These are phyloP conservation scores for Coelinius sp. DNA, from an alignment of 2,888 invertebrate genomes.

Conservation along the genomic window DNA sequence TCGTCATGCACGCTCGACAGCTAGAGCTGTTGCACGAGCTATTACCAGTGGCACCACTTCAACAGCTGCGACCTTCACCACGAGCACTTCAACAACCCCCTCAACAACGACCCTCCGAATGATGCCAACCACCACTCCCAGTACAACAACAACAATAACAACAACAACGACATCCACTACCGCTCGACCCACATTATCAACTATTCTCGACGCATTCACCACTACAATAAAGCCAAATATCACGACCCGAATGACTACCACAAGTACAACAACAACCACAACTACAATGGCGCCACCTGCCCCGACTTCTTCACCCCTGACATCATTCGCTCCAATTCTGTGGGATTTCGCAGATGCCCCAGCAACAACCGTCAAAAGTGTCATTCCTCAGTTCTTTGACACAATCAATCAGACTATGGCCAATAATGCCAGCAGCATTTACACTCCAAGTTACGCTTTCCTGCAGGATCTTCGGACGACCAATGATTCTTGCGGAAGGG, in stretches of 20 bases:
- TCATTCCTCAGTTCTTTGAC: constrained; percentile 67
- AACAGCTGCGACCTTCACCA: constrained; percentile 52
- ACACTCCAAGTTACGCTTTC: constrained; percentile 58
- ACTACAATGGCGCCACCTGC: constrained; percentile 69
- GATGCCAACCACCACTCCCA: constrained; percentile 68
- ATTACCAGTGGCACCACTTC: constrained; percentile 65
- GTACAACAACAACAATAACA: constrained; percentile 71
- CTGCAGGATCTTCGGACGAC: constrained; percentile 58
- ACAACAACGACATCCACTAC: constrained; percentile 71
- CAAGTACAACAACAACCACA: constrained; percentile 70
- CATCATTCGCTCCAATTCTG: constrained; percentile 73
- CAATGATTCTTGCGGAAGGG: constrained; percentile 81
- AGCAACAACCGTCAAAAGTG: constrained; percentile 53
- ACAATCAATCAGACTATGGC: constrained; percentile 67
- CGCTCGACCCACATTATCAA: constrained; percentile 60
- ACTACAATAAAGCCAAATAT: constrained; percentile 57
- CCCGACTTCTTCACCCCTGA: constrained; percentile 70
- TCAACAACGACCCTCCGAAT: constrained; percentile 55
- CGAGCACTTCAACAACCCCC: constrained; percentile 60
- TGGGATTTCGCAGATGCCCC: constrained; percentile 64
- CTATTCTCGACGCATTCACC: constrained; percentile 55
- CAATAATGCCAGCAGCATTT: constrained; percentile 59
- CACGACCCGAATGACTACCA: constrained; percentile 69
- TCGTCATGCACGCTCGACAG: constrained; percentile 48
- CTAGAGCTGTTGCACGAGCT: constrained; percentile 51